Base-by-base conservation (phyloP, 2,888 invertebrate genomes). In the Melitaea athalia region DNA sequence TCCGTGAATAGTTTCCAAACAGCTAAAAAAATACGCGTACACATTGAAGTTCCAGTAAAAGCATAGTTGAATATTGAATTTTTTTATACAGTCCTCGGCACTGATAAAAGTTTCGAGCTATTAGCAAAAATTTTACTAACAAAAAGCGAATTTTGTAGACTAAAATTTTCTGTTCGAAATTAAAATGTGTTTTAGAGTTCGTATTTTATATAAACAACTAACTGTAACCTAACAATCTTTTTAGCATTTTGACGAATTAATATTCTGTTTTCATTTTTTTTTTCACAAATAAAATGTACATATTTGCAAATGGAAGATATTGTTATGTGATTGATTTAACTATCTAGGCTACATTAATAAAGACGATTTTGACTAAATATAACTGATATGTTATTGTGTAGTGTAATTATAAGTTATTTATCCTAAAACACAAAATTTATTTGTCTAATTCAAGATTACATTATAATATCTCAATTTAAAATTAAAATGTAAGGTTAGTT, bases 1-100 rank as follows among this genome's bases (percentile, higher is more conserved):
- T 72, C 71, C 69, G 64, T 61, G 68, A 73, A 74, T 70, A 75
- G 63, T 68, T 72, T 68, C 42, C 55, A 50, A 73, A 71, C 70
- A 67, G 69, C 42, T 69, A 63, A 69, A 72, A 72, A 55, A 73
- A 72, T 49, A 59, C 24, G 60, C 67, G 45, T 69, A 71, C 71
- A 71, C 68, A 72, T 65, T 68, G 57, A 71, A 71, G 63, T 64
- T 50, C 50, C 17, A 17, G 59, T 68, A 61, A 63, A 74, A 74
- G 74, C 70, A 64, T 64, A 62, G 68, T 68, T 70, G 55, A 53
- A 65, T 65, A 72, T 72, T 72, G 65, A 70, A 63, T 61, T 72
- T 70, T 70, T 60, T 57, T 38, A 57, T 42, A 15, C 50, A 42
- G 49, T 63, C 42, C 67, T 53, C 67, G 62, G 50, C 38, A 45